Conservation (phyloP, 2,113 vertebrate genomes). For the Neoarius graeffei region DNA sequence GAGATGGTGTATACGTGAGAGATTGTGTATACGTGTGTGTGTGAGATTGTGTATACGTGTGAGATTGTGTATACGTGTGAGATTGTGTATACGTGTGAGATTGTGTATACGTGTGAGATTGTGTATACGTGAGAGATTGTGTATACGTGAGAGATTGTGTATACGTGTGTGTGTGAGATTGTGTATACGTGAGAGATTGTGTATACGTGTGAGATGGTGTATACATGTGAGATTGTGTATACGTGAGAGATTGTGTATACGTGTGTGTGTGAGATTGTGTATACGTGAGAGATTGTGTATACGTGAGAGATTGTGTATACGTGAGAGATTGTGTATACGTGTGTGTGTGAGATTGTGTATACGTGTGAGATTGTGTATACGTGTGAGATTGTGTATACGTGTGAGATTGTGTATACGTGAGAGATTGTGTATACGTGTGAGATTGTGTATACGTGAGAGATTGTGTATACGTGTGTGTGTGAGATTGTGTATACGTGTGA, state of each 20-base stretch:
- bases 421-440: slow-evolving; percentile 58
- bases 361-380: slow-evolving; percentile 35
- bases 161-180: slow-evolving; percentile 53
- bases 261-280: slow-evolving; percentile 66
- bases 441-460: not conserved
- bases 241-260: not conserved
- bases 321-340: slow-evolving; percentile 62
- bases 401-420: rapidly evolving
- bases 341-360: too few relatives aligned
- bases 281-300: rapidly evolving
- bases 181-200: slow-evolving; percentile 68
- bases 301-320: too few relatives aligned
- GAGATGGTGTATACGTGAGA: too few relatives aligned
- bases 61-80: not conserved
- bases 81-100: not conserved
- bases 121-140: slow-evolving; percentile 77
- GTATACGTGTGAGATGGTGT: too few relatives aligned
- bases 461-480: not conserved
- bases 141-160: too few relatives aligned
- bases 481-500: not conserved
- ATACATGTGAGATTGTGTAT: too few relatives aligned
- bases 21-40: too few relatives aligned
- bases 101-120: not conserved
- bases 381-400: slow-evolving; percentile 74
- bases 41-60: slow-evolving; percentile 50